phyloP scores from a whole-genome alignment of 2,113 vertebrate genomes.

The Pipra filicauda region DNA sequence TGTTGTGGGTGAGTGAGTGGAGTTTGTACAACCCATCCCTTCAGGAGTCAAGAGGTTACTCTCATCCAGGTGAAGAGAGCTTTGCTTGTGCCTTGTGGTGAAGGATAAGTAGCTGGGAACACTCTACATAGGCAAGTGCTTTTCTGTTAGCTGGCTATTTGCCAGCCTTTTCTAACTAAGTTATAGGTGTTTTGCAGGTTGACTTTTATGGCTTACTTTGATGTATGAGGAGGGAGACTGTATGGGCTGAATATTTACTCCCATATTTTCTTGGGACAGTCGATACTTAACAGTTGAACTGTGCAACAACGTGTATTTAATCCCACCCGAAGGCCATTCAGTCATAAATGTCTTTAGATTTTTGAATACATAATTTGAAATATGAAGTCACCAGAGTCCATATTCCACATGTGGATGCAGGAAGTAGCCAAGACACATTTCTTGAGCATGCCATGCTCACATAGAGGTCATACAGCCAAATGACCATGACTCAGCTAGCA shows the following conservation, averaged over 20 bases:
- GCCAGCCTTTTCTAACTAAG: not conserved
- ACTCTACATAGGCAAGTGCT: not conserved
- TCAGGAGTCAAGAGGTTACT: not conserved
- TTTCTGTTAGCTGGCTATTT: not conserved
- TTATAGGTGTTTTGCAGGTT: not conserved
- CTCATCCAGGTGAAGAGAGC: not conserved
- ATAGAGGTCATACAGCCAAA: not conserved
- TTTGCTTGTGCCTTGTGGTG: not conserved
- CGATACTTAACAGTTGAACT: not conserved
- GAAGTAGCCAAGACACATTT: not conserved
- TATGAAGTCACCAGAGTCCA: not conserved
- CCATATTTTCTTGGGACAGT: not conserved
- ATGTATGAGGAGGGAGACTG: no score
- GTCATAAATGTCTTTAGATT: not conserved
- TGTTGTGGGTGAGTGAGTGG: not conserved
- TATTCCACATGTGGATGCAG: not conserved
- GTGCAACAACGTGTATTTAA: not conserved
- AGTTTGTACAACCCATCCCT: not conserved
- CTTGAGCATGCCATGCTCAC: fast-evolving
- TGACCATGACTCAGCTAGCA: not conserved
- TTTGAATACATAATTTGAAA: not conserved
- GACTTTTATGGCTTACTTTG: not conserved
- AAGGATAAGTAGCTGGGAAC: not conserved
- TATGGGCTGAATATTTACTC: not conserved
- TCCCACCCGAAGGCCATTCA: not conserved